Base-by-base conservation (phyloP, 2,888 invertebrate genomes). In the Laspeyria flexula region DNA sequence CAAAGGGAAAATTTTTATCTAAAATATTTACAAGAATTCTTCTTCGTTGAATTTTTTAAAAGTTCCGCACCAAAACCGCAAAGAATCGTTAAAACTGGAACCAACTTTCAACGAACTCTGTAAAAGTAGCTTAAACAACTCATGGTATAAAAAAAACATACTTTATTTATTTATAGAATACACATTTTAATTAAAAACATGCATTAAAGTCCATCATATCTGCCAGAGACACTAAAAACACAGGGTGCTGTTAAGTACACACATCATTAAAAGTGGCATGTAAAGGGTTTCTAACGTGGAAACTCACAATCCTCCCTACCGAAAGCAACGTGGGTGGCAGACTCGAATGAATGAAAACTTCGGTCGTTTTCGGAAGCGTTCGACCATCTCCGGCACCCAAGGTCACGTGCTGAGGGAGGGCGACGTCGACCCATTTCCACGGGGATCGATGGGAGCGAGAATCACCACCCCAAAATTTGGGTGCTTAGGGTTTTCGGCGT, bases 391-490 rank as follows among this genome's bases (percentile, higher is more conserved):
- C 84, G 83, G 55, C 61, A 23, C 60, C 75, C 88, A 90, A 89
- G 89, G 88, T 88, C 86, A 80, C 69, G 71, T 66, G 75, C 62
- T 58, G 71, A 73, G 79, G 76, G 77, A 58, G 73, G 57, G 68
- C 83, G 89, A 85, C 88, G 57, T 67, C 83, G 89, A 85, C 88
- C 83, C 86, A 77, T 87, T 90, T 87, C 83, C 82, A 80, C 78
- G 76, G 75, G 85, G 88, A 92, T 92, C 93, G 92, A 92, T 92
- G 91, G 88, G 85, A 81, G 83, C 85, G 74, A 79, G 75, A 77
- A 77, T 58, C 42, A 35, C 82, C 82, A 77, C 84, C 84, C 83
- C 64, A 67, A 77, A 79, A 77, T 78, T 81, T 75, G 75, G 80
- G 78, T 77, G 81, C 78, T 81, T 77, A 76, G 35, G 53, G 73